Evolutionary conservation across 1,140 invertebrate genomes (phyloP).

Genomic region (Nomia melanderi): DNA sequence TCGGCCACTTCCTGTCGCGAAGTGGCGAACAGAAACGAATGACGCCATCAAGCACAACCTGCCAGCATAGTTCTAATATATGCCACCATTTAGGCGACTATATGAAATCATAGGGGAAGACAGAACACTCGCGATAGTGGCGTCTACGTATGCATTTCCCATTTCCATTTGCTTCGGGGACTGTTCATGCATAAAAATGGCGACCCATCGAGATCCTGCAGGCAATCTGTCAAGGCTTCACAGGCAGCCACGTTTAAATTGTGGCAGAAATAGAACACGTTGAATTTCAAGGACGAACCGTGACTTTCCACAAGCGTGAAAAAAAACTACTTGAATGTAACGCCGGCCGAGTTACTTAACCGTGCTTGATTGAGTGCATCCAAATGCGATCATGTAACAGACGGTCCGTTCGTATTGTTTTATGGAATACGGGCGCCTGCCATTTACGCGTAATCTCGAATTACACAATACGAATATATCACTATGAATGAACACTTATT

Average conservation of each 20-base stretch:
- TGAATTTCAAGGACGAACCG: background rate
- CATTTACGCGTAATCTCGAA: constrained; percentile 60
- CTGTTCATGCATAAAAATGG: background rate
- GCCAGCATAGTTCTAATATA: background rate
- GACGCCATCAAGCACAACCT: constrained; percentile 20
- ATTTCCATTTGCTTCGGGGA: background rate
- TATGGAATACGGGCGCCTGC: constrained; percentile 8
- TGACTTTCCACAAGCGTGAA: background rate
- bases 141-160: background rate
- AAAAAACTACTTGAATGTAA: background rate
- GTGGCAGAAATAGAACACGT: background rate
- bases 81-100: background rate
- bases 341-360: constrained; percentile 28
- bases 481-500: constrained; percentile 71
- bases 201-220: background rate
- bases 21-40: constrained; percentile 8
- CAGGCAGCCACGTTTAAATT: background rate
- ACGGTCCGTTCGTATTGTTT: background rate
- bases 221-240: background rate
- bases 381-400: constrained; percentile 6
- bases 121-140: background rate
- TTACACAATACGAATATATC: constrained; percentile 75
- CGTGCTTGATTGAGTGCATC: background rate
- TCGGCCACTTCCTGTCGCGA: constrained; percentile 27
- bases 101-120: constrained; percentile 1